These are phyloP conservation scores for Oplegnathus fasciatus DNA, from an alignment of 2,113 vertebrate genomes.

Conservation along the genomic window DNA sequence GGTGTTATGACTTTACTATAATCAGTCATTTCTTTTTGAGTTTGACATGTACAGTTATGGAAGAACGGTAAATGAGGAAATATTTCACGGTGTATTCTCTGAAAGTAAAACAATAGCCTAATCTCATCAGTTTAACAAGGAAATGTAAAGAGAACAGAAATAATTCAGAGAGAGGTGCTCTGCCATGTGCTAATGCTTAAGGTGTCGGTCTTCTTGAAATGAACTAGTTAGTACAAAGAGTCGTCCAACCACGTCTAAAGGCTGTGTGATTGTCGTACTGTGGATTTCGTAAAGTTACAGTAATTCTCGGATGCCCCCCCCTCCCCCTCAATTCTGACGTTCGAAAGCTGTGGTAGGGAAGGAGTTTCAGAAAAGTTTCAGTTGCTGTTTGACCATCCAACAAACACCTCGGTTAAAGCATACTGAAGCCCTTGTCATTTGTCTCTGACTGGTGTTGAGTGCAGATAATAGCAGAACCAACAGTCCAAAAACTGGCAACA, in stretches of 20 bases:
- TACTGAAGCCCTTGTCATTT: not conserved
- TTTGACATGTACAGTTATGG: not conserved
- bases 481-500: not conserved
- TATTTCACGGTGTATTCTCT: not conserved
- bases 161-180: not conserved
- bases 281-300: too few relatives aligned
- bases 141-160: not conserved
- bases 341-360: too few relatives aligned
- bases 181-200: not conserved
- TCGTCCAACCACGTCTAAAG: too few relatives aligned
- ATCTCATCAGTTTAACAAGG: too few relatives aligned
- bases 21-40: not conserved
- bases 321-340: too few relatives aligned
- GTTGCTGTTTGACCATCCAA: too few relatives aligned
- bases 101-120: too few relatives aligned
- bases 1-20: not conserved
- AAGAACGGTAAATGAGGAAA: not conserved
- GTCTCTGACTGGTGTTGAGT: not conserved
- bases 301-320: too few relatives aligned
- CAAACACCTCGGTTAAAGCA: not conserved
- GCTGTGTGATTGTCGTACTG: too few relatives aligned
- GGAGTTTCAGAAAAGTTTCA: too few relatives aligned
- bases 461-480: too few relatives aligned
- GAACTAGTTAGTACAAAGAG: too few relatives aligned
- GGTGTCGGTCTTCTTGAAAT: not conserved